A percentile compares a stretch with the other conserved stretches of the same genome.
phyloP scores from a whole-genome alignment of 64 coral and sea anemone genomes.

The Montipora cactus region DNA sequence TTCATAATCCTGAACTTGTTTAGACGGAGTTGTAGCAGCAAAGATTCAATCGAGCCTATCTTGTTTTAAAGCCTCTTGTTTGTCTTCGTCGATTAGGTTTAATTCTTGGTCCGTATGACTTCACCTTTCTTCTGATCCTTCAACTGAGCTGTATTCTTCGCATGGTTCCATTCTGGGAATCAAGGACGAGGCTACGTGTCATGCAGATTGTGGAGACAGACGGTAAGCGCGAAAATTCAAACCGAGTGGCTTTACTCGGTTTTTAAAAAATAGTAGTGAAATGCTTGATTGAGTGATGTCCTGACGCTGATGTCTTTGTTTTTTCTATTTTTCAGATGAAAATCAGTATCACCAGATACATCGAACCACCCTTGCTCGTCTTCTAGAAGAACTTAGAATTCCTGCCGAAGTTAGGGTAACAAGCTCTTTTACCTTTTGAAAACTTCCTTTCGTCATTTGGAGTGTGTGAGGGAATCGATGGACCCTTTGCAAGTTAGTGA shows the following conservation, averaged over 20 bases:
- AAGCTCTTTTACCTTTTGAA: not conserved
- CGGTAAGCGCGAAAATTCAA: not conserved
- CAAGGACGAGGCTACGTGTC: constrained; percentile 80
- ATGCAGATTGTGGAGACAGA: constrained; percentile 50
- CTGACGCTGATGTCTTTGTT: not conserved
- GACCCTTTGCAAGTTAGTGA: too few species aligned
- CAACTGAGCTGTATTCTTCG: constrained; percentile 93
- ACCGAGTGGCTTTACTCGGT: too few species aligned
- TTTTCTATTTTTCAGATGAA: constrained; percentile 1
- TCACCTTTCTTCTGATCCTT: constrained; percentile 86
- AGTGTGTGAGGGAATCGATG: too few species aligned
- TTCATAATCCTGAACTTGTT: too few species aligned
- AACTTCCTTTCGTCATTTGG: not conserved
- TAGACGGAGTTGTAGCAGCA: too few species aligned
- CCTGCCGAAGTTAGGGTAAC: constrained; percentile 91
- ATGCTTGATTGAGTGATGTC: too few species aligned
- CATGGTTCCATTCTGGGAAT: constrained; percentile 99
- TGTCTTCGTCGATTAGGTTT: constrained; percentile 17
- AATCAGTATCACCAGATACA: constrained; percentile 37
- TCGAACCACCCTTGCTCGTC: constrained; percentile 31
- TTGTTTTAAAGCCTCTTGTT: not conserved
- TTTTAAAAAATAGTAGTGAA: too few species aligned
- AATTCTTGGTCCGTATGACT: constrained; percentile 84
- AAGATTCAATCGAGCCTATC: not conserved
- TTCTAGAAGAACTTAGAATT: constrained; percentile 88